Conservation (phyloP, 2,797 vertebrate species). For the Florisuga fusca region DNA sequence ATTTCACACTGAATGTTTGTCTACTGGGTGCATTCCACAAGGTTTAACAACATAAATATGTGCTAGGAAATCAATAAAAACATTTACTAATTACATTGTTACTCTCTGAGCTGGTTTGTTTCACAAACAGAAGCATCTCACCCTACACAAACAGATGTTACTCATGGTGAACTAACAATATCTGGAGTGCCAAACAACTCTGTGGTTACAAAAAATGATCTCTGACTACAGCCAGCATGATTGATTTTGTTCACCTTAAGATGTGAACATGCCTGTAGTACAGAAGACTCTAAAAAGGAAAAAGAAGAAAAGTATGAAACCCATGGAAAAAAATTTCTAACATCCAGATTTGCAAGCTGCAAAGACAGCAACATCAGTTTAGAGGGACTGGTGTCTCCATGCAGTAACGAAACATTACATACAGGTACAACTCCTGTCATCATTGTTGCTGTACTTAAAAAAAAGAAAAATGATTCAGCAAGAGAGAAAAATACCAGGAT, state of each 20-base stretch:
- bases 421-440: slow-evolving; percentile 75
- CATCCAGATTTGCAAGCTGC: background rate
- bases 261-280: accelerated
- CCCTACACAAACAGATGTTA: accelerated
- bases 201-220: background rate
- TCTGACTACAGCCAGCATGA: accelerated
- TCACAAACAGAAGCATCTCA: background rate
- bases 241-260: accelerated
- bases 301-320: background rate
- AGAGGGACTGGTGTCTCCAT: slow-evolving; percentile 85
- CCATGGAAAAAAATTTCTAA: too few relatives aligned
- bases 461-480: background rate
- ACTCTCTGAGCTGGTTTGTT: background rate
- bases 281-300: background rate
- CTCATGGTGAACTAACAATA: background rate
- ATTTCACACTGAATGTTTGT: accelerated
- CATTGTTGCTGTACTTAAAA: slow-evolving; percentile 71
- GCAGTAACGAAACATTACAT: slow-evolving; percentile 57
- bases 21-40: background rate
- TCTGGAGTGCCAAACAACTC: background rate
- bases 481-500: background rate
- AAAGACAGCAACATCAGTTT: slow-evolving; percentile 81
- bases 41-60: accelerated
- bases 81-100: accelerated
- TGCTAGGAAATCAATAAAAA: background rate